A percentile compares a stretch with the other conserved stretches of the same genome.
Evolutionary conservation across 2,888 invertebrate species (phyloP).

Genomic region (Cosmia pyralina): DNA sequence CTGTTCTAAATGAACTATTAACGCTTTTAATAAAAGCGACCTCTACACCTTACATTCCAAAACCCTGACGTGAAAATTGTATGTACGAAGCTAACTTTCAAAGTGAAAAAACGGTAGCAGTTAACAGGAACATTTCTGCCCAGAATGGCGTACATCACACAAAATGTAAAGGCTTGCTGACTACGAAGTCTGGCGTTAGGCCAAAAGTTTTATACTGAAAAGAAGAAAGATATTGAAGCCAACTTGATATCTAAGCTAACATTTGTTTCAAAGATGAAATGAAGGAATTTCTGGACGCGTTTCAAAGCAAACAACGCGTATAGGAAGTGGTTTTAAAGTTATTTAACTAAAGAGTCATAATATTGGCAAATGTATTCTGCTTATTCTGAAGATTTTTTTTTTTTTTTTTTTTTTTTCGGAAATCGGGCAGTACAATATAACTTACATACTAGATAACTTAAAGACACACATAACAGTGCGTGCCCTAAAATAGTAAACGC

Average conservation of each 20-base stretch:
- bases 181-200: slow-evolving; percentile 57
- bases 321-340: slow-evolving; percentile 30
- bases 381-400: background rate
- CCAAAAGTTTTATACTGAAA: slow-evolving; percentile 52
- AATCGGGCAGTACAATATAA: no score
- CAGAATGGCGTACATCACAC: slow-evolving; percentile 40
- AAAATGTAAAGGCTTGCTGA: slow-evolving; percentile 49
- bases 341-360: slow-evolving; percentile 9
- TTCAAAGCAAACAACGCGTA: slow-evolving; percentile 42
- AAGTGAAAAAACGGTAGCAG: slow-evolving; percentile 43
- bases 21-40: slow-evolving; percentile 15
- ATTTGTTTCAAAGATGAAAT: slow-evolving; percentile 48
- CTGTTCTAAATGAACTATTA: slow-evolving; percentile 31
- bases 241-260: slow-evolving; percentile 48
- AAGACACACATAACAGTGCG: no score
- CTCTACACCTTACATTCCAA: slow-evolving; percentile 22
- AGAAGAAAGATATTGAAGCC: slow-evolving; percentile 46
- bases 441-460: no score
- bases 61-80: slow-evolving; percentile 49
- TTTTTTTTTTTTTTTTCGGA: no score
- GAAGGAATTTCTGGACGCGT: slow-evolving; percentile 46
- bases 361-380: background rate
- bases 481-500: background rate
- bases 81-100: slow-evolving; percentile 32
- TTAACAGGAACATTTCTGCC: slow-evolving; percentile 56